Base-by-base conservation (phyloP, 2,797 vertebrate genomes). In the Podarcis siculus region DNA sequence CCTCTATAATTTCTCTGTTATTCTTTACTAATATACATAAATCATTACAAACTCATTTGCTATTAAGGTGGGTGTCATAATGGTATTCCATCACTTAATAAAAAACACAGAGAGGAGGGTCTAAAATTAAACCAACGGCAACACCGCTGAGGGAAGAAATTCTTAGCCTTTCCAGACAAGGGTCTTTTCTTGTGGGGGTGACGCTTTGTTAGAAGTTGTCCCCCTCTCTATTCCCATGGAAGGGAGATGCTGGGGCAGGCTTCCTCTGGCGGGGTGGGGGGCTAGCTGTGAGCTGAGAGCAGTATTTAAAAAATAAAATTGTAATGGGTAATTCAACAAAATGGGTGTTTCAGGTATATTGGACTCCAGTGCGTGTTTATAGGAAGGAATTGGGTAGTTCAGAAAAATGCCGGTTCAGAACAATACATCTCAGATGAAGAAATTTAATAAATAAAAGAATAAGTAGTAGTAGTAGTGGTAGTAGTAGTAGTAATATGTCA, bases 1-100 rank as follows among this genome's bases (percentile, higher is more conserved):
- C 10, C 75, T 92, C 88, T 86, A 90, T 89, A 94, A 90, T 73
- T 12, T 45, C 87, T 88, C 92, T 30, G 10, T 64, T 91, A 90
- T 79, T 83, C 2, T 91, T 91, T 93, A 90, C 75, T 93, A 83
- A 85, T 87, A 82, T 91, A 85, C 0, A 0, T 88, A 92, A 92
- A 90, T 90, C n/a, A 76, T 77, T 2, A 2, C 39, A 35, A 89
- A 85, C 82, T 92, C 84, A 61, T 89, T 93, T 87, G 73, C 35
- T 81, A 78, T 89, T 88, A 94, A 35, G 39, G 71, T 86, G 73
- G 79, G 82, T 90, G 67, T 45, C 4, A 0, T 30, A 82, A 0
- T n/a, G n/a, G 30, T 83, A 89, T 83, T 92, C 78, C 30, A 84
- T 75, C 86, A 91, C 81, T 85, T 92, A 69, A 66, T 3, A 84